A percentile compares a stretch with the other conserved stretches of the same genome.
Evolutionary conservation across 1,140 invertebrate genomes (phyloP).

Genomic region (Leucophenga varia): DNA sequence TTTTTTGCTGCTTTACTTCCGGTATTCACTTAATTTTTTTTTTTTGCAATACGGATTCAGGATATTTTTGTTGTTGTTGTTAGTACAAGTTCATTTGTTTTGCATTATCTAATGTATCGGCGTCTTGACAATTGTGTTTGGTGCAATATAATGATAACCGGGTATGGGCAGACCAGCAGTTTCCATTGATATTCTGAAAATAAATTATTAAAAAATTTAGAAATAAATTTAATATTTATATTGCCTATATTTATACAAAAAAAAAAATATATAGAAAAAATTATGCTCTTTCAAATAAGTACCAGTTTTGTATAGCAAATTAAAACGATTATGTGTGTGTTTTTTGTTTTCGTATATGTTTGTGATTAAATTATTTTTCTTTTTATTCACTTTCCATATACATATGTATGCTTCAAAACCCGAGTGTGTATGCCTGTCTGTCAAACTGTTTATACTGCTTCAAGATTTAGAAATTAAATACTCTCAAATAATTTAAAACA

Average conservation of each 20-base stretch:
- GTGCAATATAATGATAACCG: slow-evolving; percentile 87
- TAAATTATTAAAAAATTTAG: slow-evolving; percentile 2
- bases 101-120: slow-evolving; percentile 53
- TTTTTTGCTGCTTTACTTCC: no score
- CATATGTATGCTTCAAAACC: not conserved
- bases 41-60: no score
- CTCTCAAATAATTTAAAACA: no score
- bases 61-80: slow-evolving; percentile 58
- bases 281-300: no score
- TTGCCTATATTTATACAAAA: no score
- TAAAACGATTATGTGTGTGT: no score
- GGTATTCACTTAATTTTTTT: no score
- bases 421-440: slow-evolving; percentile 6
- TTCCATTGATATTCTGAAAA: slow-evolving; percentile 87
- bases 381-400: slow-evolving; percentile 1
- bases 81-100: slow-evolving; percentile 55
- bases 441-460: not conserved
- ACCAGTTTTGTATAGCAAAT: no score
- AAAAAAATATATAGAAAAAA: no score
- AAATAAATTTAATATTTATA: no score
- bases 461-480: no score
- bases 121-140: slow-evolving; percentile 88
- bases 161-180: slow-evolving; percentile 84
- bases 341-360: slow-evolving; percentile 7
- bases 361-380: slow-evolving; percentile 1